Base-by-base conservation (phyloP, 2,113 vertebrate genomes). In the Lophochroa leadbeateri region DNA sequence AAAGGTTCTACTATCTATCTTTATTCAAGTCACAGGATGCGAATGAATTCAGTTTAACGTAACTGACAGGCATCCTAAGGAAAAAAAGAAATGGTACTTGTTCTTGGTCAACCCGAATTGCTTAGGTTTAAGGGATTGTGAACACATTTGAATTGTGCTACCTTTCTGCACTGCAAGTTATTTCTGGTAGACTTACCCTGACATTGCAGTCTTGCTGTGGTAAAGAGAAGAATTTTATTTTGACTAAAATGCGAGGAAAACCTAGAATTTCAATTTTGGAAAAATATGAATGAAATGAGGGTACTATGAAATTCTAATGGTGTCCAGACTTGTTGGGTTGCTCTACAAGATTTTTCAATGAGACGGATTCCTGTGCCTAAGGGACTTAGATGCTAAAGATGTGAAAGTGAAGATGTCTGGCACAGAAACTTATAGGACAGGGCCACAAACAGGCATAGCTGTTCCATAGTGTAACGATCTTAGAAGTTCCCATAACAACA, bases 21-120 rank as follows among this genome's bases (percentile, higher is more conserved):
- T 91, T 89, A 93, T 90, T 94, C 65, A 88, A 76, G 46, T 69
- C 82, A 91, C 29, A 67, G 17, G 17, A 92, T 37, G 6, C 52
- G 47, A 85, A 71, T 75, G 2, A 83, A 78, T 85, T 69, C 49
- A n/a, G 25, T 67, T 94, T 79, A 71, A 65, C 24, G 71, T 68
- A 90, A 91, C 18, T 88, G 61, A 65, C 29, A 83, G 60, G 9
- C 31, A 64, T 90, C 27, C 65, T 47, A 35, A 70, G 21, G 41
- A 92, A 94, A 82, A 13, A 37, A 90, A 71, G 60, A 52, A 58
- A 37, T 46, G 13, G 79, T 12, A 68, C 78, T 79, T 95, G 18
- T 1, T 83, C 75, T 77, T 82, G 44, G 57, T 78, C 80, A 89
- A 13, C 17, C 3, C 33, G 33, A 90, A 76, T 90, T 75, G 8